Evolutionary conservation across 2,797 vertebrate genomes (phyloP).

Genomic region (Podargus strigoides): DNA sequence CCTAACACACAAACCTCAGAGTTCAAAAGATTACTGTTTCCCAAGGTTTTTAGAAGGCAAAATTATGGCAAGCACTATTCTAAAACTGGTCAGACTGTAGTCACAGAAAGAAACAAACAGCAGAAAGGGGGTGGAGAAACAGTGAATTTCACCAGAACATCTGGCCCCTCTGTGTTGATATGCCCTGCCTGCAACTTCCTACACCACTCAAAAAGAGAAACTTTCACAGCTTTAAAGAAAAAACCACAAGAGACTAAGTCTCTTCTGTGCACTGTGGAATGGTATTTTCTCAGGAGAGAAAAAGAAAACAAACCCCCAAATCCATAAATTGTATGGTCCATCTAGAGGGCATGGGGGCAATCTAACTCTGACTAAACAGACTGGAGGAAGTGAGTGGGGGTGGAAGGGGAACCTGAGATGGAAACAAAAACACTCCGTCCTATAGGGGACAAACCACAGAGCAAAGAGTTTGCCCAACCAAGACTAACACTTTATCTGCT

Average conservation of each 20-base stretch:
- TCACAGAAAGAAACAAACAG: slow-evolving; percentile 25
- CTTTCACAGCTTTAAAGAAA: slow-evolving; percentile 25
- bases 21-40: neutral
- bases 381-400: neutral
- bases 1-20: neutral
- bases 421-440: slow-evolving; percentile 41
- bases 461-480: neutral
- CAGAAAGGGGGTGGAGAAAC: slow-evolving; percentile 8
- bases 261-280: neutral
- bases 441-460: neutral
- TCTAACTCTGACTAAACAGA: neutral
- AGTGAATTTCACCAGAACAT: slow-evolving; percentile 30
- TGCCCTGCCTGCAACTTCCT: slow-evolving; percentile 55
- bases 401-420: slow-evolving; percentile 4
- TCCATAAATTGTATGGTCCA: neutral
- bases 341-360: neutral
- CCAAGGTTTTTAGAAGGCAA: neutral
- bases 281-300: slow-evolving; percentile 10
- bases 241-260: slow-evolving; percentile 10
- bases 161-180: slow-evolving; percentile 31
- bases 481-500: neutral
- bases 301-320: slow-evolving; percentile 13
- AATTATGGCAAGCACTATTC: neutral
- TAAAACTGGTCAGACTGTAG: neutral
- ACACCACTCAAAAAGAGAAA: slow-evolving; percentile 46